Conservation (phyloP, 2,797 vertebrate species). For the Pipistrellus pipistrellus region DNA sequence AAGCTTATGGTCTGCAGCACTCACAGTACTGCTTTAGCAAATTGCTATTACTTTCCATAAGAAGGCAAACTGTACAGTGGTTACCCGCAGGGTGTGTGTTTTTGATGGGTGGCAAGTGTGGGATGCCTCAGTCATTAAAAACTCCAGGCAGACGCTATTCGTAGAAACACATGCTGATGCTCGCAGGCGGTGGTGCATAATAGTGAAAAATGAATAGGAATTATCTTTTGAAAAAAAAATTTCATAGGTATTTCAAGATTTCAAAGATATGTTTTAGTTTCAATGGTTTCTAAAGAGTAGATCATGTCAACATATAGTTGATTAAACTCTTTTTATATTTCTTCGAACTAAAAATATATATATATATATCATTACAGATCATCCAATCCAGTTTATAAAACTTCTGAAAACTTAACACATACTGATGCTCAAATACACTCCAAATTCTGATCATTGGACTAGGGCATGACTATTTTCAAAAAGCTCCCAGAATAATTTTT, state of each 20-base stretch:
- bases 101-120: conserved; percentile 71
- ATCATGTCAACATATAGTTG: background rate
- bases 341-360: background rate
- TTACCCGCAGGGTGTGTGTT: conserved; percentile 65
- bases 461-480: background rate
- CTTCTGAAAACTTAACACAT: background rate
- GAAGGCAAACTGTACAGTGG: conserved; percentile 30
- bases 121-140: conserved; percentile 74
- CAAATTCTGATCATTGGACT: background rate
- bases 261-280: background rate
- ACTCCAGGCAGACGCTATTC: conserved; percentile 62
- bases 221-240: background rate
- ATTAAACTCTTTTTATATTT: background rate
- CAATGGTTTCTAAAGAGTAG: conserved; percentile 13
- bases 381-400: background rate
- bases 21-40: background rate
- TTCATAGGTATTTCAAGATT: conserved; percentile 45
- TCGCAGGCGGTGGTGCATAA: conserved; percentile 53
- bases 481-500: background rate
- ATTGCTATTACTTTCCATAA: conserved; percentile 57
- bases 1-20: background rate
- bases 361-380: background rate
- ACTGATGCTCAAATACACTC: background rate
- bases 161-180: conserved; percentile 59
- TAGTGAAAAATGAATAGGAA: conserved; percentile 54